These are phyloP conservation scores for Dinomys branickii DNA, from an alignment of 2,113 vertebrate genomes.

Conservation along the genomic window DNA sequence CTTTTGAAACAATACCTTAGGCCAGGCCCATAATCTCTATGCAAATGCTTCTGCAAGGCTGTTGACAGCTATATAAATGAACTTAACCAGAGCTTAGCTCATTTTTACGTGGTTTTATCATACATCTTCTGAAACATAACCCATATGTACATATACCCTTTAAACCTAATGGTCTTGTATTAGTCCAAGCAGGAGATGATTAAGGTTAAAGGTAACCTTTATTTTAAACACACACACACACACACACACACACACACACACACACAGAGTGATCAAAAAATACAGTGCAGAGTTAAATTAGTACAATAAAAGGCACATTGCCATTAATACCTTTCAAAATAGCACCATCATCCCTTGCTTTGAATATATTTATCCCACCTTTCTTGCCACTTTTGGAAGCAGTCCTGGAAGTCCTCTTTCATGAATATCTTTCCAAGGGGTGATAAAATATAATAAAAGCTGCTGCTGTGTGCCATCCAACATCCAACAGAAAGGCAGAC, in stretches of 20 bases:
- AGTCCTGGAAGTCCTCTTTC: neutral
- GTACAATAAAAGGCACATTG: neutral
- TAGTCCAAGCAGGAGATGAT: neutral
- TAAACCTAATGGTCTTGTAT: neutral
- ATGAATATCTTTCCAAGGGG: neutral
- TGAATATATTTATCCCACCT: no score
- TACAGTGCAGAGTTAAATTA: neutral
- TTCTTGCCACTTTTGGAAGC: neutral
- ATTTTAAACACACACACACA: neutral
- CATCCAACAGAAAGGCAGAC: neutral
- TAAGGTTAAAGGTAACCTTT: neutral
- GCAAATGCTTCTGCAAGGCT: neutral
- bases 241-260: neutral
- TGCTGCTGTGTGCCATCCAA: neutral
- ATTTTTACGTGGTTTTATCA: slow-evolving; percentile 17
- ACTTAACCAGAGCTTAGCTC: neutral
- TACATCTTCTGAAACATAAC: neutral
- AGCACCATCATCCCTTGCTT: neutral
- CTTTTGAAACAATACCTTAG: neutral
- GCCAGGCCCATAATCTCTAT: rapidly evolving
- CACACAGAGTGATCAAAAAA: neutral
- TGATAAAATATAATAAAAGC: neutral
- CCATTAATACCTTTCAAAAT: neutral
- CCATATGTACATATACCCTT: neutral
- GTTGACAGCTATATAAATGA: neutral